Conservation (phyloP, 1,140 invertebrate species). For the Diabrotica virgifera region DNA sequence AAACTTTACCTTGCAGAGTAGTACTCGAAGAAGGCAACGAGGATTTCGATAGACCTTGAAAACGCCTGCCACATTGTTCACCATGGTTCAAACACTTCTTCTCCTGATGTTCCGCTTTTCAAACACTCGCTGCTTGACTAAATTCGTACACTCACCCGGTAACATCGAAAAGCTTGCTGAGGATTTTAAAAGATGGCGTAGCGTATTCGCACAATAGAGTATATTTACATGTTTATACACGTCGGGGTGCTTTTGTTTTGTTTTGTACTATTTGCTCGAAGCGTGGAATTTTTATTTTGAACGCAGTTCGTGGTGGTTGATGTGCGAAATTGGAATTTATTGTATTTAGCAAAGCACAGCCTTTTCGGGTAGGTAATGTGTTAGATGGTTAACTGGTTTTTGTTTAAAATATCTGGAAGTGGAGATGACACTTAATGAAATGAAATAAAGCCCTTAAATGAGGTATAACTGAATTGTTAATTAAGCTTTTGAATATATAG, state of each 20-base stretch:
- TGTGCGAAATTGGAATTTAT: too few relatives aligned
- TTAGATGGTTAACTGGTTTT: too few relatives aligned
- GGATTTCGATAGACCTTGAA: constrained; percentile 70
- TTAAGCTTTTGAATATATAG: too few relatives aligned
- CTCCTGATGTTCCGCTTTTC: neutral
- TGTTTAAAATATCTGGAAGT: too few relatives aligned
- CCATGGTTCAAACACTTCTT: constrained; percentile 35
- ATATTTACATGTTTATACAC: neutral
- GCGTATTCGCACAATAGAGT: neutral
- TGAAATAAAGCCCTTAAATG: too few relatives aligned
- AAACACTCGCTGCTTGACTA: neutral
- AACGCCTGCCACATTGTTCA: constrained; percentile 72
- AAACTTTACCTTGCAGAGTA: constrained; percentile 67
- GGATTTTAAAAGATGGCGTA: neutral
- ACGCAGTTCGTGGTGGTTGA: too few relatives aligned
- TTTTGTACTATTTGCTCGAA: too few relatives aligned
- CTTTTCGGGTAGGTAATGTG: too few relatives aligned
- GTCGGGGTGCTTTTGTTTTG: neutral
- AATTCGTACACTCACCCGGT: neutral
- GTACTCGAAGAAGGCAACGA: constrained; percentile 76
- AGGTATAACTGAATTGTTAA: too few relatives aligned
- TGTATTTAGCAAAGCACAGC: too few relatives aligned
- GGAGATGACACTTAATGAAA: too few relatives aligned
- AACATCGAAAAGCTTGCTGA: constrained; percentile 15
- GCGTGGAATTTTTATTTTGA: too few relatives aligned